These are phyloP conservation scores for Sarcophaga bullata DNA, from an alignment of 1,140 invertebrate genomes.

Conservation along the genomic window DNA sequence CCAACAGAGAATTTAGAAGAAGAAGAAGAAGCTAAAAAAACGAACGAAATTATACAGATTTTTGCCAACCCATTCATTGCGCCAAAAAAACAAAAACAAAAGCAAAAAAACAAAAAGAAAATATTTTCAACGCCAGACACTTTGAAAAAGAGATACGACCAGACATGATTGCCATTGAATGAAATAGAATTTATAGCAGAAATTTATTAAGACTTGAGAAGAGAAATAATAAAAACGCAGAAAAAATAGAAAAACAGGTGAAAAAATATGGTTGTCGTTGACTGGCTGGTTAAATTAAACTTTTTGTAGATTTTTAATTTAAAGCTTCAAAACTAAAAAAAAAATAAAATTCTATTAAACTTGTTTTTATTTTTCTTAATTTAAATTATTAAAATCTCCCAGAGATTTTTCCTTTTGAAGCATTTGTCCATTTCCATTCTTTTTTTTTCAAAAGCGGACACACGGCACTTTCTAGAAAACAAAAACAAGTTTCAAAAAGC, in stretches of 20 bases:
- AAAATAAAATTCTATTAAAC: no score
- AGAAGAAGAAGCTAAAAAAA: no score
- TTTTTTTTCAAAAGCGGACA: background rate
- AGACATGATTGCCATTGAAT: background rate
- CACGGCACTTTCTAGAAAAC: background rate
- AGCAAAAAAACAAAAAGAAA: no score
- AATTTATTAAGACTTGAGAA: conserved; percentile 3
- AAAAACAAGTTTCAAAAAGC: background rate
- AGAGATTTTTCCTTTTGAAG: background rate
- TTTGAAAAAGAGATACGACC: background rate
- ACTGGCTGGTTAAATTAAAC: no score
- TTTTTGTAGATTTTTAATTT: no score
- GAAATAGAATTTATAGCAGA: background rate
- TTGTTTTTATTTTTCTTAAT: background rate
- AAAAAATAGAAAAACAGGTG: background rate
- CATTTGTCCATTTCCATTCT: no score
- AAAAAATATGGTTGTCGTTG: background rate
- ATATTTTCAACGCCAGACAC: conserved; percentile 7
- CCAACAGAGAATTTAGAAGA: no score
- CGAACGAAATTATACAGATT: background rate
- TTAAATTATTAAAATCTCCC: background rate
- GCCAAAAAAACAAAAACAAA: no score
- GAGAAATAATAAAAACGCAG: background rate
- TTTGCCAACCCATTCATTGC: background rate
- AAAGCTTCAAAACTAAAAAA: no score